phyloP scores from a whole-genome alignment of 2,888 invertebrate species.

The Leuctra nigra region DNA sequence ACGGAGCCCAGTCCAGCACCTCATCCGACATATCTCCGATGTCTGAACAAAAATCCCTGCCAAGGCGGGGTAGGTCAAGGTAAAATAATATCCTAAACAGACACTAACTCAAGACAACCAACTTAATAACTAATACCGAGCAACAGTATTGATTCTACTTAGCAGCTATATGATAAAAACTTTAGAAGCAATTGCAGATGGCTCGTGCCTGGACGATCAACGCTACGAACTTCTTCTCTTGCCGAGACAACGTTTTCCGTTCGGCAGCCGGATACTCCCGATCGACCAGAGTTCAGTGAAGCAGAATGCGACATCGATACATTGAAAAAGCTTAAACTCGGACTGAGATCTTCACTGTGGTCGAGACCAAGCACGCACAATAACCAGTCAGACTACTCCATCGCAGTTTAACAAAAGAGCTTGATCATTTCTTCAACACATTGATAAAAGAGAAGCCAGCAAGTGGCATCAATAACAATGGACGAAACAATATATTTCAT shows the following conservation, averaged over 20 bases:
- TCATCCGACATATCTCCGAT: conserved; percentile 71
- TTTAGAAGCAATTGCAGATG: conserved; percentile 39
- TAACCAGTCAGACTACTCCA: conserved; percentile 65
- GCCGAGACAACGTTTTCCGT: conserved; percentile 50
- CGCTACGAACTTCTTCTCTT: conserved; percentile 49
- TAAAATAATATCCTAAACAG: conserved; percentile 36
- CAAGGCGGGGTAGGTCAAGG: conserved; percentile 64
- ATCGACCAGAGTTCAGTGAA: conserved; percentile 57
- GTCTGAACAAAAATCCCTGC: conserved; percentile 70
- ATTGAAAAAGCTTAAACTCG: conserved; percentile 63
- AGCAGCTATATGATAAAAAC: conserved; percentile 8
- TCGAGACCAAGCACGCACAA: conserved; percentile 53
- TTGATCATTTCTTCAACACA: too few species aligned
- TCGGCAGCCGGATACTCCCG: conserved; percentile 36
- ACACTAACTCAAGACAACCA: background rate
- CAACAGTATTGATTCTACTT: background rate
- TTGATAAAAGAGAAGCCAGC: too few species aligned
- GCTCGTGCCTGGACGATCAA: conserved; percentile 47
- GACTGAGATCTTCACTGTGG: conserved; percentile 63
- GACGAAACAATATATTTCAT: too few species aligned
- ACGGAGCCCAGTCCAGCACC: conserved; percentile 67
- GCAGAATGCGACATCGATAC: conserved; percentile 69
- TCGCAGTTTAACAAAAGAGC: conserved; percentile 55
- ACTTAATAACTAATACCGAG: background rate
- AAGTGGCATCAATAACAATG: too few species aligned